Evolutionary conservation across 2,113 vertebrate genomes (phyloP), one percentile per base, ranked within the genome.

Genomic region (Ageneiosus marmoratus): DNA sequence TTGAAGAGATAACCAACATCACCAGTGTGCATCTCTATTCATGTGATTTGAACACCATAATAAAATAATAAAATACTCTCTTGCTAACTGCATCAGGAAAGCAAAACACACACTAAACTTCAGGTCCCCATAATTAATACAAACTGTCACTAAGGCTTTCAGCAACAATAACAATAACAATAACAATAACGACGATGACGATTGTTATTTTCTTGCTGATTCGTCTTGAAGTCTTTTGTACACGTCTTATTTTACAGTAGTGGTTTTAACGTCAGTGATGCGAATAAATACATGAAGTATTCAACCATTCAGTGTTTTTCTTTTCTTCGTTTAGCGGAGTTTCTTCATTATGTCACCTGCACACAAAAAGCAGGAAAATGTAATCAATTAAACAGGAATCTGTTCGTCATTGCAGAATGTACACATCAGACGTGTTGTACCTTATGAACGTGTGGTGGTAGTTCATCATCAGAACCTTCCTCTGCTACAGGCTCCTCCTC

Each of bases 381-480:
- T 41, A 41, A 41, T 41, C 37, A 41, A 41, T 2, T 5, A 41
- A 3, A 3, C 7, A 48, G 44, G 9, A 44, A 41, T 44, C 41
- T 15, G 5, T 34, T 15, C 6, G 8, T 1, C 34, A 8, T 37
- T 22, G 63, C 69, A 48, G 56, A 56, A 4, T 20, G 11, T 29
- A n/a, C n/a, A n/a, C 84, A 18, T 20, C 16, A 5, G 50, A 10
- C 7, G 3, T 11, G 34, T 27, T 72, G 86, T 86, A 97, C 97
- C 95, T 97, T 97, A 88, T 98, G 97, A 84, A 96, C 94, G 85
- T 96, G 95, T 5, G 97, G 97, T 2, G 98, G 97, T 81, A 97
- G 92, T 84, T 99, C 96, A 0, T 99, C 97, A 81, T 99, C 98
- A 0, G 95, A 96, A 79, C 95, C 96, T 91, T 98, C 98, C 91